These are phyloP conservation scores for Philopedon plagiatum DNA, from an alignment of 2,888 invertebrate genomes.

Conservation along the genomic window DNA sequence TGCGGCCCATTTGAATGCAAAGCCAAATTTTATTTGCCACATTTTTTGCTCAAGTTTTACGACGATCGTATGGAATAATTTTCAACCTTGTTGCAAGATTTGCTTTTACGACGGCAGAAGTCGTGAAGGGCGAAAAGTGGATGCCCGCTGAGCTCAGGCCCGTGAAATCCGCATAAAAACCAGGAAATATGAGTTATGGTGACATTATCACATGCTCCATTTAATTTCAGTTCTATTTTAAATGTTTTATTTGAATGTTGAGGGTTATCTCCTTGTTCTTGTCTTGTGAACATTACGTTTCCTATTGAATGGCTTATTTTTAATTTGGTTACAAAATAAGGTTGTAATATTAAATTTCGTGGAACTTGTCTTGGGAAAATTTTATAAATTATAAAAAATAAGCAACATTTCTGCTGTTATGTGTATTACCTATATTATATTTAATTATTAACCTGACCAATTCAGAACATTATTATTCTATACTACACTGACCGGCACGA, in stretches of 20 bases:
- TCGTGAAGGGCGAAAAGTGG: constrained; percentile 49
- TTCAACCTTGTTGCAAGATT: constrained; percentile 53
- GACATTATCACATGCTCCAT: constrained; percentile 69
- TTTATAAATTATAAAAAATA: too few relatives aligned
- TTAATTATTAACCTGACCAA: too few relatives aligned
- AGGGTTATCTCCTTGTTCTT: constrained; percentile 50
- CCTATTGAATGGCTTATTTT: constrained; percentile 10
- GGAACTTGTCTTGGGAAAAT: too few relatives aligned
- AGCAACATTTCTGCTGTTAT: too few relatives aligned
- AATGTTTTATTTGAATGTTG: constrained; percentile 55
- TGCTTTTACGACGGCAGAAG: constrained; percentile 48
- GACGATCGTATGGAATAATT: constrained; percentile 48
- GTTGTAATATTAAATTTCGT: not conserved
- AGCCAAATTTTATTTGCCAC: constrained; percentile 50
- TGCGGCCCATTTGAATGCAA: constrained; percentile 46
- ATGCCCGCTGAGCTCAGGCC: constrained; percentile 50
- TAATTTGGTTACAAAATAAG: constrained; percentile 17
- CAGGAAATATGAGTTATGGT: constrained; percentile 68
- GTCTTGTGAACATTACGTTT: constrained; percentile 43
- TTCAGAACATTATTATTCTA: too few relatives aligned
- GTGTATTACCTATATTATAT: too few relatives aligned
- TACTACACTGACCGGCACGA: too few relatives aligned
- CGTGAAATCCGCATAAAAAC: constrained; percentile 57
- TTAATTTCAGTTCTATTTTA: constrained; percentile 68
- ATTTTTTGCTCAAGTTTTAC: constrained; percentile 45